Evolutionary conservation across 2,888 invertebrate species (phyloP), one percentile per base, ranked within the genome.

Genomic region (Acronicta psi): DNA sequence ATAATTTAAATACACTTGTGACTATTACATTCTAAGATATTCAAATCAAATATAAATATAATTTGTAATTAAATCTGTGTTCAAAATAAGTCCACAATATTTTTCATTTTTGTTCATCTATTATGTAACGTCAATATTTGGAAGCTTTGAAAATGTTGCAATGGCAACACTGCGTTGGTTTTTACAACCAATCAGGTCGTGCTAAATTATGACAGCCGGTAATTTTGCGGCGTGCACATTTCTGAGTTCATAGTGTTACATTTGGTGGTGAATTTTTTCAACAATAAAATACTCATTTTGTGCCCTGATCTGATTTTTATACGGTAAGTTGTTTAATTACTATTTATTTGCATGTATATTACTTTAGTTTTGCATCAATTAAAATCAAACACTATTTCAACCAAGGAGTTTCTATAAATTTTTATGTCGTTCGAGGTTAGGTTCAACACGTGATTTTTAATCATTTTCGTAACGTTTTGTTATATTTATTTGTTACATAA

Each of bases 391-490:
- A 36, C 23, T 23, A 36, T 36, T n/a, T 36, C n/a, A 14, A n/a
- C 36, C 1, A 36, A 36, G 14, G 36, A 36, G 36, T 13, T 14
- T 14, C 23, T 36, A n/a, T 14, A 14, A n/a, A 36, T 14, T 14
- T 36, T 36, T n/a, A 36, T 23, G n/a, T n/a, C n/a, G 36, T 36
- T 36, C n/a, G 36, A 36, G 36, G 36, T 36, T 36, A 36, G 13
- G n/a, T 36, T 36, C 14, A 36, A 36, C 36, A 6, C 36, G 36
- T n/a, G 14, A n/a, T n/a, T 36, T 36, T n/a, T n/a, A n/a, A n/a
- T 36, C 36, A 7, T 36, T 36, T 36, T 36, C 14, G 36, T 14
- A n/a, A 36, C 36, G n/a, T n/a, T 36, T 36, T 36, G n/a, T 36
- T 36, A n/a, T n/a, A n/a, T n/a, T 36, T n/a, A n/a, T 36, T 36